A percentile compares a stretch with the other conserved stretches of the same genome.
These are phyloP conservation scores for Orthosia cruda DNA, from an alignment of 2,888 invertebrate species.

Conservation along the genomic window DNA sequence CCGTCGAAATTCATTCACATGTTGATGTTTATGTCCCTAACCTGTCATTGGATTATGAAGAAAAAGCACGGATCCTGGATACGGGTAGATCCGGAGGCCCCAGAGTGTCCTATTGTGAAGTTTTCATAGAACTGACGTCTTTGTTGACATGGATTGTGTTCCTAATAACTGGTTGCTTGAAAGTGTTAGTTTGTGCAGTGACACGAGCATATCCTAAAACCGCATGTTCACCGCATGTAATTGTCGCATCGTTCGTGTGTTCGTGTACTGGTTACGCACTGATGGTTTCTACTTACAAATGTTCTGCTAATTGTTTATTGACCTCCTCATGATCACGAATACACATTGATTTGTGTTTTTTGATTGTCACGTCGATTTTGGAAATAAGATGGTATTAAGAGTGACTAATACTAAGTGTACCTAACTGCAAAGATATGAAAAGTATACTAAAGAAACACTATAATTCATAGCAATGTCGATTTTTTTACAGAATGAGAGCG, in stretches of 20 bases:
- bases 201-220: constrained; percentile 67
- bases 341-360: constrained; percentile 51
- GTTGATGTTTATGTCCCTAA: constrained; percentile 44
- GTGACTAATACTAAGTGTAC: constrained; percentile 37
- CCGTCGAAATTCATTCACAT: constrained; percentile 48
- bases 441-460: not conserved
- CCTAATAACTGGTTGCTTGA: constrained; percentile 38
- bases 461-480: constrained; percentile 41
- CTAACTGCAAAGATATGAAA: not conserved
- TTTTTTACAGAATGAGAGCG: constrained; percentile 84
- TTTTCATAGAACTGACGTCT: constrained; percentile 23
- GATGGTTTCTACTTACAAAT: constrained; percentile 49
- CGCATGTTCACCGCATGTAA: constrained; percentile 79
- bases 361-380: not conserved
- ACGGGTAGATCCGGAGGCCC: constrained; percentile 60
- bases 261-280: constrained; percentile 58
- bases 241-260: constrained; percentile 66
- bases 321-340: constrained; percentile 21
- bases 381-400: constrained; percentile 17
- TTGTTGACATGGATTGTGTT: constrained; percentile 12
- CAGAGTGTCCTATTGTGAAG: constrained; percentile 64
- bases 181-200: constrained; percentile 57
- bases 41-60: constrained; percentile 22
- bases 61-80: constrained; percentile 36
- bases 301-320: constrained; percentile 51